Evolutionary conservation across 2,888 invertebrate genomes (phyloP), one percentile per base, ranked within the genome.

Genomic region (Trisateles emortualis): DNA sequence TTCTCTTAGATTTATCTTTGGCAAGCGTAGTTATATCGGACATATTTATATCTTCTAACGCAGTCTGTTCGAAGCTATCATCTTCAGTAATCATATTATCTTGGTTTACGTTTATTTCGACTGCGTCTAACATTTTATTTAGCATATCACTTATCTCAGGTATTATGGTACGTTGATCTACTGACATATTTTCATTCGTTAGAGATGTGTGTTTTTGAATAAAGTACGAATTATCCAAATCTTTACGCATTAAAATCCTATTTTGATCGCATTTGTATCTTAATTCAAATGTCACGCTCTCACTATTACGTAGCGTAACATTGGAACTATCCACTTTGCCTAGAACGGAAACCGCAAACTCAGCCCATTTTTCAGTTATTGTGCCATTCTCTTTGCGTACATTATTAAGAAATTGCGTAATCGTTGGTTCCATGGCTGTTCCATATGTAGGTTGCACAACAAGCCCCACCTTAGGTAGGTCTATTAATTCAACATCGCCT

Each of bases 91-190:
- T 92, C 56, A 95, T 84, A 1, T 86, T 82, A 71, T 95, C 92
- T 77, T 94, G 94, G 52, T 93, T 86, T 71, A 94, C 86, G 68
- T 93, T 94, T 32, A 94, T 94, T 75, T 95, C 94, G 26, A 95
- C 94, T n/a, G 94, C 91, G 64, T 92, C 89, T 47, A 95, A 79
- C 69, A 95, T 92, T 56, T 94, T 90, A 24, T 87, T 77, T 38
- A 95, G 64, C 19, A 95, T 81, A 5, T 83, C 83, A 75, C 87
- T 81, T 29, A 92, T 79, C 60, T 83, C 87, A 35, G 73, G 58
- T 38, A 62, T 44, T 19, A 72, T 59, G 46, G 64, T 50, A 43
- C 33, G 40, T 30, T 46, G 19, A 17, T 22, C 22, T 19, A n/a
- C 39, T 43, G 3, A n/a, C n/a, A 26, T 26, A 3, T 39, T 40